Conservation (phyloP, 1,140 invertebrate species). For the Zophobas morio region DNA sequence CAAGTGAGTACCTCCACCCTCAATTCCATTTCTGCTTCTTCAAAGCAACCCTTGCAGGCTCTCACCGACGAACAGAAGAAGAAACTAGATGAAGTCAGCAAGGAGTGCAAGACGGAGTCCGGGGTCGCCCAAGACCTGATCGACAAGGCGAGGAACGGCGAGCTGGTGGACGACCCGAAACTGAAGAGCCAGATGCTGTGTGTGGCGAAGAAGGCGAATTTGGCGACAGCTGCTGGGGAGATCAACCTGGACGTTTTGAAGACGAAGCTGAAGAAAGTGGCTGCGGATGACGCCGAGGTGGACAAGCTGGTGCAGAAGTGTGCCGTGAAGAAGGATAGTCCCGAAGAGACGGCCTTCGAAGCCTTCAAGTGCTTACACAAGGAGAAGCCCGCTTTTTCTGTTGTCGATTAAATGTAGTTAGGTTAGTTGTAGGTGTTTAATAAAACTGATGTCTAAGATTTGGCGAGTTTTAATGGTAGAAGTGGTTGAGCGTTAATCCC, state of each 20-base stretch:
- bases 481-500: too few relatives aligned
- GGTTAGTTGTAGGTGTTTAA: neutral
- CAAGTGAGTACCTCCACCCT: conserved; percentile 9
- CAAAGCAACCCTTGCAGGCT: conserved; percentile 7
- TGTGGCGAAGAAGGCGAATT: conserved; percentile 67
- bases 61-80: conserved; percentile 70
- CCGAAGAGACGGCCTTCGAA: conserved; percentile 54
- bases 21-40: neutral
- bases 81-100: conserved; percentile 68
- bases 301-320: conserved; percentile 53
- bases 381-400: conserved; percentile 23
- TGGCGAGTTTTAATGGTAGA: too few relatives aligned
- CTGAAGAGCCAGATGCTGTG: conserved; percentile 68
- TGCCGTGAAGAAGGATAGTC: conserved; percentile 45
- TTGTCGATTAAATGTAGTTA: conserved; percentile 5
- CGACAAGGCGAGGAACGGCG: conserved; percentile 66
- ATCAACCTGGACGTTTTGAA: conserved; percentile 65
- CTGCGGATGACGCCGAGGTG: conserved; percentile 61
- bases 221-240: conserved; percentile 65
- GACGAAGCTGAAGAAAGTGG: conserved; percentile 64
- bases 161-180: conserved; percentile 66
- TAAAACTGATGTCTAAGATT: too few relatives aligned
- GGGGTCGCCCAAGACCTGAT: conserved; percentile 65
- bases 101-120: conserved; percentile 67
- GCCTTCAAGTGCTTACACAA: conserved; percentile 46